Base-by-base conservation (phyloP, 2,888 invertebrate genomes). In the Rhingia campestris region DNA sequence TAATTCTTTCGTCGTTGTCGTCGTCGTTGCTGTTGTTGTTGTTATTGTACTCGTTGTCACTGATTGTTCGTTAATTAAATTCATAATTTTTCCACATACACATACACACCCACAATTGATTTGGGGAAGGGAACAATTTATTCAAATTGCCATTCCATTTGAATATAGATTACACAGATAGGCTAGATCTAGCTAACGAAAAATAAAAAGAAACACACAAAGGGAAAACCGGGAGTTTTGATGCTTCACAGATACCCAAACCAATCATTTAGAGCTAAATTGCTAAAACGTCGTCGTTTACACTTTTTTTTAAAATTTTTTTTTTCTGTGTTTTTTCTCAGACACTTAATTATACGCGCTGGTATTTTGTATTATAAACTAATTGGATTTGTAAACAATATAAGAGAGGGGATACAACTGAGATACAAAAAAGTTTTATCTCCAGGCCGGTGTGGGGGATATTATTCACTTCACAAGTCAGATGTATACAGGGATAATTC, bases 41-140 rank as follows among this genome's bases (percentile, higher is more conserved):
- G 66, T 51, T 56, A 56, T 37, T 53, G 69, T 69, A 76, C 70
- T 81, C 41, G 77, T 67, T 76, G 81, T 49, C 82, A 82, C 79
- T 82, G 82, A 82, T 82, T 79, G 82, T 82, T 82, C 82, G 73
- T 82, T 82, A 74, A 82, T 82, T 82, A 82, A 82, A 82, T 82
- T 82, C 82, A 82, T 82, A 82, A 77, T 73, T 79, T 73, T 63
- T 79, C 66, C 79, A 67, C 22, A 22, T 22, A 22, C 22, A 22
- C 22, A 22, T 22, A 22, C 22, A 22, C 22, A 22, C 22, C 22
- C 22, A 22, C 22, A 61, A 82, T 82, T 77, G 77, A 73, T 72
- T 9, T 35, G 35, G 70, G 47, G 64, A 14, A 61, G 22, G 22
- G 22, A 22, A 22, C 22, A 22, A 66, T 51, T 32, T 73, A 77